phyloP scores from a whole-genome alignment of 2,888 invertebrate genomes.

The Epirrhoe alternata region DNA sequence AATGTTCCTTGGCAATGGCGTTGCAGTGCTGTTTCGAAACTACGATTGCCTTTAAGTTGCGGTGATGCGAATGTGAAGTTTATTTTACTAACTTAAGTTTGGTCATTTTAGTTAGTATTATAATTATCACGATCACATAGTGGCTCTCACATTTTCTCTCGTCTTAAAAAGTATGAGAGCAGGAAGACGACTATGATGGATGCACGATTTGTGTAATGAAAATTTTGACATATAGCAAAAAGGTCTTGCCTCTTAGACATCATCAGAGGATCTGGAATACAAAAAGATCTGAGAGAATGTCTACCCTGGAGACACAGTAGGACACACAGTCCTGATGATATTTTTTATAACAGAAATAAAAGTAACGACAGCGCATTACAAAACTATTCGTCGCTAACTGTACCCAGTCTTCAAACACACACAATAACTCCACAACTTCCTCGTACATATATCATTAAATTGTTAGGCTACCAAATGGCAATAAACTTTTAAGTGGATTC shows the following conservation, averaged over 20 bases:
- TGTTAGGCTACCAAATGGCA: constrained; percentile 21
- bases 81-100: neutral
- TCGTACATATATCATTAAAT: constrained; percentile 24
- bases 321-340: too few relatives aligned
- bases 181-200: too few relatives aligned
- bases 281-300: too few relatives aligned
- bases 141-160: neutral
- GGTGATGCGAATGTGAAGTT: neutral
- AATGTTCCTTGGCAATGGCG: constrained; percentile 9
- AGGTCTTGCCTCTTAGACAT: too few relatives aligned
- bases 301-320: too few relatives aligned
- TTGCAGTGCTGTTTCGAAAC: neutral
- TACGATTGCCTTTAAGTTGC: neutral
- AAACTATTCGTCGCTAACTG: neutral
- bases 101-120: neutral
- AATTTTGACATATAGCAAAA: too few relatives aligned
- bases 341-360: too few relatives aligned
- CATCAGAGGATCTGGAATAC: too few relatives aligned
- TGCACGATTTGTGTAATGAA: too few relatives aligned
- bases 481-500: constrained; percentile 31
- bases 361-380: too few relatives aligned
- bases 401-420: neutral
- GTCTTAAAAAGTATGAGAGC: too few relatives aligned
- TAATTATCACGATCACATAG: neutral
- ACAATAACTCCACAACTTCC: constrained; percentile 21